These are phyloP conservation scores for Euzophera pinguis DNA, from an alignment of 2,888 invertebrate species.

Conservation along the genomic window DNA sequence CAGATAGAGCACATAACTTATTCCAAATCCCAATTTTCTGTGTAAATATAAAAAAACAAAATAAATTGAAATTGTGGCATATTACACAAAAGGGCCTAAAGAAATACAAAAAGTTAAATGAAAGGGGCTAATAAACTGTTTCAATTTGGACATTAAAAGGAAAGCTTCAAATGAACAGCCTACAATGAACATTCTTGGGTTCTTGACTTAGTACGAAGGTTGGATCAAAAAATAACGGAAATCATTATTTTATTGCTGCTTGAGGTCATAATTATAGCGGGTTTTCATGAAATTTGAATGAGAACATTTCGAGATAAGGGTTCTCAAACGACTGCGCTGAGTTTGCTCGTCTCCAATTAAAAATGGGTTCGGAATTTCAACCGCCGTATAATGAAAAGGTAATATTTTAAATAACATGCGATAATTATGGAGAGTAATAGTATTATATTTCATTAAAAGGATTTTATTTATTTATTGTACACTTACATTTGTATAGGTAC, in stretches of 20 bases:
- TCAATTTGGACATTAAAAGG: not conserved
- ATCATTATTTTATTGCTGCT: constrained; percentile 12
- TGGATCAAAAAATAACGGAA: not conserved
- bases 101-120: not conserved
- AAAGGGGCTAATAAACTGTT: not conserved
- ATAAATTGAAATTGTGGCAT: not conserved
- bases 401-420: no score
- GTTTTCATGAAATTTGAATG: constrained; percentile 12
- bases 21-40: no score
- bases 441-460: no score
- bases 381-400: not conserved
- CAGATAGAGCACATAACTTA: no score
- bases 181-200: not conserved
- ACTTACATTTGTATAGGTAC: no score
- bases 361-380: not conserved
- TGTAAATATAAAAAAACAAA: no score
- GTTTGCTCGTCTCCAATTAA: constrained; percentile 6
- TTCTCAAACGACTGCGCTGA: constrained; percentile 6
- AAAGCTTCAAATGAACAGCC: not conserved
- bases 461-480: no score
- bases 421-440: no score
- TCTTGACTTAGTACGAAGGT: not conserved
- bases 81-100: not conserved
- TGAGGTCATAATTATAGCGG: constrained; percentile 10
- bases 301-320: constrained; percentile 6